A percentile compares a stretch with the other conserved stretches of the same genome.
Evolutionary conservation across 2,113 vertebrate species (phyloP).

Genomic region (Oryzias melastigma): DNA sequence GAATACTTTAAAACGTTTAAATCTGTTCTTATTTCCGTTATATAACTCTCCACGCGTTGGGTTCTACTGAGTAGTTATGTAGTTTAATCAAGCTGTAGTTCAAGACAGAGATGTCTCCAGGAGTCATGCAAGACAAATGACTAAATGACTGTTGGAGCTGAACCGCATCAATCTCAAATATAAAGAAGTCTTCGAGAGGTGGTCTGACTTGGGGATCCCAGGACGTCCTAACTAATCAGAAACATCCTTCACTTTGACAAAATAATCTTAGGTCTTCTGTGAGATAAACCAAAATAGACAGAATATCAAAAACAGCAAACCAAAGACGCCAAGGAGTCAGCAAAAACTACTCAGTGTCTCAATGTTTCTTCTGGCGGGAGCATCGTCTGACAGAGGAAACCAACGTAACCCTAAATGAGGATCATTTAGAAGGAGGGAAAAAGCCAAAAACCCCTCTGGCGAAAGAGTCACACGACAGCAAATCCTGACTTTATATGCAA

Average conservation of each 20-base stretch:
- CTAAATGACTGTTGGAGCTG: slow-evolving; percentile 7
- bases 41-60: slow-evolving; percentile 9
- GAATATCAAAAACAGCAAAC: background rate
- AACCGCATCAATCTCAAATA: slow-evolving; percentile 5
- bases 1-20: slow-evolving; percentile 19
- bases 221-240: background rate
- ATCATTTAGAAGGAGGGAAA: too few species aligned
- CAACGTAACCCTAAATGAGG: background rate
- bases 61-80: slow-evolving; percentile 18
- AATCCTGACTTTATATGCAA: too few species aligned
- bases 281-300: background rate
- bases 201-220: slow-evolving; percentile 1
- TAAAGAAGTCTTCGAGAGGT: background rate
- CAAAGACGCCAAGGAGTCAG: background rate
- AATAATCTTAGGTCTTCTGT: background rate
- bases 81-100: slow-evolving; percentile 13
- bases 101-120: slow-evolving; percentile 11
- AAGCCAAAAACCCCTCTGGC: too few species aligned
- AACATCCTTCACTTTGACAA: slow-evolving; percentile 4
- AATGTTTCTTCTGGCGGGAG: background rate
- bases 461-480: too few species aligned
- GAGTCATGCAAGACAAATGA: slow-evolving; percentile 19
- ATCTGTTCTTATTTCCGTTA: slow-evolving; percentile 16
- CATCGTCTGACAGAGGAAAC: background rate
- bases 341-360: background rate